These are phyloP conservation scores for Petrocephalus sullivani DNA, from an alignment of 2,797 vertebrate species.

Conservation along the genomic window DNA sequence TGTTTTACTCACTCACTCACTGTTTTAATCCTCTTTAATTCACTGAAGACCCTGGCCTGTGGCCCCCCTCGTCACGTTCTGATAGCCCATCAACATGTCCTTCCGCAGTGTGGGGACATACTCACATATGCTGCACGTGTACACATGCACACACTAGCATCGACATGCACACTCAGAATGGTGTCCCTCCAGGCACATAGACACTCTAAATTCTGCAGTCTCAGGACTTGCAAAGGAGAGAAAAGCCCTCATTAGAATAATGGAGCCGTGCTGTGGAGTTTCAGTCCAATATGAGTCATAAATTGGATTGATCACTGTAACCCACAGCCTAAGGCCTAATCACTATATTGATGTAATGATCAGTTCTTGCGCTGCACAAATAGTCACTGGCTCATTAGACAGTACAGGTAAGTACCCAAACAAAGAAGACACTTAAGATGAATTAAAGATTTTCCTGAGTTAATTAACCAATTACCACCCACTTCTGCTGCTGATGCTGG, in stretches of 20 bases:
- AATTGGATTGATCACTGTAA: constrained; percentile 1
- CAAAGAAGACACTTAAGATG: background rate
- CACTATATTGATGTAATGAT: constrained; percentile 3
- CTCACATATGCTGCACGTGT: background rate
- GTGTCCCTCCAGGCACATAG: background rate
- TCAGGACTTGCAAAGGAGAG: background rate
- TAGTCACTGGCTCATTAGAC: background rate
- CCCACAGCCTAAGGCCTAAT: background rate
- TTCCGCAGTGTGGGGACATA: background rate
- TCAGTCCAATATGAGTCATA: constrained; percentile 9
- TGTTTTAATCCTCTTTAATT: background rate
- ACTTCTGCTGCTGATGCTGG: background rate
- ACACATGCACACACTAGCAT: background rate
- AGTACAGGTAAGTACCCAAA: constrained; percentile 1
- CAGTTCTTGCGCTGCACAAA: background rate
- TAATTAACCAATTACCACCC: background rate
- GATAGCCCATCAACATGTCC: background rate
- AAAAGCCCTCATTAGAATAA: constrained; percentile 7
- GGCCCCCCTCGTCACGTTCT: background rate
- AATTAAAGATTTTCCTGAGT: constrained; percentile 2
- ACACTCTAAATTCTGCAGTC: background rate
- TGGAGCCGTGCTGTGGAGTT: background rate
- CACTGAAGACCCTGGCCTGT: background rate
- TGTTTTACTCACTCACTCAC: background rate
- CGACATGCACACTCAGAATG: background rate